A percentile compares a stretch with the other conserved stretches of the same genome.
phyloP scores from a whole-genome alignment of 1,140 invertebrate genomes.

The Nephila pilipes region DNA sequence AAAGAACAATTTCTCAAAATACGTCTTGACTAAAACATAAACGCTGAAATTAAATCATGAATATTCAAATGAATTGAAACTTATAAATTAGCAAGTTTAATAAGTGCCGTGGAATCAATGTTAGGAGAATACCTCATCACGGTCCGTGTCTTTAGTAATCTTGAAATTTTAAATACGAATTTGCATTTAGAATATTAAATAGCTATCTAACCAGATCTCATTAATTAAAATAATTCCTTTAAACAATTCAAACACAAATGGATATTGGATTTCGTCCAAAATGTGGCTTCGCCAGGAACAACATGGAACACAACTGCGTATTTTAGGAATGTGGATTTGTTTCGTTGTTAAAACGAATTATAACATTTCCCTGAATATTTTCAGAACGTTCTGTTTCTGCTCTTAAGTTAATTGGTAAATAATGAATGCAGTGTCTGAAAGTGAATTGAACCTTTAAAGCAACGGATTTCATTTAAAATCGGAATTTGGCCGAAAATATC shows the following conservation, averaged over 20 bases:
- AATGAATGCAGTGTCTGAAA: too few species aligned
- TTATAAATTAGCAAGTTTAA: constrained; percentile 4
- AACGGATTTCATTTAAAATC: background rate
- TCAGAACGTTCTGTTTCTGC: too few species aligned
- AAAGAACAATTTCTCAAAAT: too few species aligned
- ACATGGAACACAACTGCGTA: too few species aligned
- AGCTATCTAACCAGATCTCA: background rate
- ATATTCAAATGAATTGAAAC: background rate
- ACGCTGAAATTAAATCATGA: background rate
- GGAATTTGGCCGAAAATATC: background rate
- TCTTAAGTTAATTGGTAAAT: too few species aligned
- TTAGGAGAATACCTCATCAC: background rate
- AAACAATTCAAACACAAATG: background rate
- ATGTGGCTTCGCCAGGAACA: too few species aligned
- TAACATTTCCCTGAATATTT: too few species aligned
- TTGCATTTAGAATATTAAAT: background rate
- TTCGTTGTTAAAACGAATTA: too few species aligned
- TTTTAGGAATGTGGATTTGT: too few species aligned
- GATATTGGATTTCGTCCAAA: background rate
- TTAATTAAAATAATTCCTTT: background rate
- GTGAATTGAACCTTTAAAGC: too few species aligned
- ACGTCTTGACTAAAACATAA: background rate
- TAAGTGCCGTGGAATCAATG: background rate
- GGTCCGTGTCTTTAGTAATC: background rate
- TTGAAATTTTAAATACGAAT: constrained; percentile 21